Evolutionary conservation across 2,888 invertebrate genomes (phyloP).

Genomic region (Synergus umbraculus): DNA sequence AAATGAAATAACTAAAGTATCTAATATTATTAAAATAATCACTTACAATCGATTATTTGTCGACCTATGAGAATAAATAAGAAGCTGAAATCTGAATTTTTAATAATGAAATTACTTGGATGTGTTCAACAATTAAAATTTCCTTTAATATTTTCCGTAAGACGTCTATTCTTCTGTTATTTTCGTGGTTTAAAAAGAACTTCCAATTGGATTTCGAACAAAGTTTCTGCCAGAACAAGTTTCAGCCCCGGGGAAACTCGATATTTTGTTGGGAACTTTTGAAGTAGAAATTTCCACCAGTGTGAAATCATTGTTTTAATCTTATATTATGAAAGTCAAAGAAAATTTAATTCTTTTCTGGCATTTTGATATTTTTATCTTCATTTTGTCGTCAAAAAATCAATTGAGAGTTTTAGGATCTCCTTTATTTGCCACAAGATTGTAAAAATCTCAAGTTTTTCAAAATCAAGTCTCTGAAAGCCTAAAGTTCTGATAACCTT

Average conservation of each 20-base stretch:
- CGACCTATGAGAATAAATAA: not conserved
- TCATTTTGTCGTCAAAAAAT: slow-evolving; percentile 18
- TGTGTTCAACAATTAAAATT: not conserved
- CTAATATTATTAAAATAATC: not conserved
- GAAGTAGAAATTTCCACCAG: slow-evolving; percentile 16
- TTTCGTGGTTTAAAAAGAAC: slow-evolving; percentile 22
- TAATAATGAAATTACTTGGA: slow-evolving; percentile 13
- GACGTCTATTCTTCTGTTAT: slow-evolving; percentile 16
- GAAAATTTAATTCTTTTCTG: slow-evolving; percentile 16
- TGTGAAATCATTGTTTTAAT: slow-evolving; percentile 15
- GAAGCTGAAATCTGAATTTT: not conserved
- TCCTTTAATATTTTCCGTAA: not conserved
- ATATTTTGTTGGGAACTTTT: slow-evolving; percentile 31
- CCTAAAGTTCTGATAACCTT: not conserved
- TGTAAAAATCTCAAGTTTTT: not conserved
- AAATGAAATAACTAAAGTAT: slow-evolving; percentile 22
- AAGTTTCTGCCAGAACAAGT: slow-evolving; percentile 22
- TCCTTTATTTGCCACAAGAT: not conserved
- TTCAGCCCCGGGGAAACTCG: slow-evolving; percentile 13
- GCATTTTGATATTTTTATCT: not conserved
- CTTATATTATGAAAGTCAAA: slow-evolving; percentile 20
- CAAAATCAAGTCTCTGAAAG: not conserved
- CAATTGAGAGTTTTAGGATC: not conserved
- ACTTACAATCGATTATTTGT: not conserved
- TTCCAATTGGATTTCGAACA: not conserved